Evolutionary conservation across 2,797 vertebrate species (phyloP), one percentile per base, ranked within the genome.

Genomic region (Xenentodon cancila): DNA sequence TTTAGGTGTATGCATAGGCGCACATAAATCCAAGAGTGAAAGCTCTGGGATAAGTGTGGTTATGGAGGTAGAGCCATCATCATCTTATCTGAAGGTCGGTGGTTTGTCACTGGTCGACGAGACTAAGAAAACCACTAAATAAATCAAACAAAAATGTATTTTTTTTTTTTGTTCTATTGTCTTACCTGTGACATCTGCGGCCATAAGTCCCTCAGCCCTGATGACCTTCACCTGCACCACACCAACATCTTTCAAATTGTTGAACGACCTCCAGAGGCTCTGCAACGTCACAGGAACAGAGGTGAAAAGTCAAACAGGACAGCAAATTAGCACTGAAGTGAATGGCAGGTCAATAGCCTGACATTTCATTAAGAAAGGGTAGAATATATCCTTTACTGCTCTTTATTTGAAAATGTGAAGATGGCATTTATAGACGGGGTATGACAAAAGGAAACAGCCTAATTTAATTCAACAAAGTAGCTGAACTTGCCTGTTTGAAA

Each of bases 151-250:
- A 0, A 59, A 42, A 15, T 46, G 71, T 54, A 51, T 66, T 57
- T 46, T 72, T 52, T 53, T 65, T 57, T 49, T 19, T 27, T 13
- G 56, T 49, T 68, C 69, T 47, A 30, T 21, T 7, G 49, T 81
- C 94, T 93, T 94, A 96, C 97, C 97, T 93, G 95, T 99, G 90
- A 98, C 97, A 77, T 99, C 97, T 74, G 97, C 97, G 34, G 96
- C 96, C 97, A 98, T 97, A 89, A 99, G 92, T 48, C 96, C 96
- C 91, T 99, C 97, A 27, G 97, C 97, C 81, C 94, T 92, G 92
- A 98, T 97, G 87, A 99, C 95, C 92, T 98, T 99, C 90, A 98
- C 95, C 89, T 98, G 97, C 85, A 99, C 95, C 86, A 99, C 92
- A 49, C 97, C 97, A 68, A 99, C 97, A 59, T 99, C 97, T 79